phyloP scores from a whole-genome alignment of 2,797 vertebrate genomes.

The Anabacerthia variegaticeps region DNA sequence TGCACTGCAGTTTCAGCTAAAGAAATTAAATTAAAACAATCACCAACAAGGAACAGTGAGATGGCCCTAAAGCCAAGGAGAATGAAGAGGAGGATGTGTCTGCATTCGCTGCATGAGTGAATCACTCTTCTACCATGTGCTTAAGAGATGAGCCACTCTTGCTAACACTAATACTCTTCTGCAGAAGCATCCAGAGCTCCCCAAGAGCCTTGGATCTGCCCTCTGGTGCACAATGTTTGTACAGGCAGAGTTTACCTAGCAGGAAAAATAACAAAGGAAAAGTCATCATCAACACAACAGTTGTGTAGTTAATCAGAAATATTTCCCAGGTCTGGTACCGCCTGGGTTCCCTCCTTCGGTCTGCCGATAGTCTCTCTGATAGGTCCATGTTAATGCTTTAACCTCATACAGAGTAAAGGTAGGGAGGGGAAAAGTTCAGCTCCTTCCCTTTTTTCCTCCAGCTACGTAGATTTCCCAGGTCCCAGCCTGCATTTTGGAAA shows the following conservation, averaged over 20 bases:
- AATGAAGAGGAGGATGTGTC: not conserved
- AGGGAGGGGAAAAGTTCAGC: not conserved
- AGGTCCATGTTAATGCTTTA: not conserved
- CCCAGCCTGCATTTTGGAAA: not conserved
- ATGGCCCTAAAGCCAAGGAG: not conserved
- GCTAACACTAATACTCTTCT: not conserved
- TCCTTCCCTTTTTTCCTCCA: not conserved
- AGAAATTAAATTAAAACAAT: not conserved
- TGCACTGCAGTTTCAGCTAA: not conserved
- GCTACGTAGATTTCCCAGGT: not conserved
- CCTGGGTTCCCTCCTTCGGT: not conserved
- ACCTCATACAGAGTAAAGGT: not conserved
- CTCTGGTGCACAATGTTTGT: not conserved
- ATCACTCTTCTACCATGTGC: not conserved
- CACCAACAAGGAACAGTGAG: not conserved
- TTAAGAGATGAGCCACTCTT: not conserved
- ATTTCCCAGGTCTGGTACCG: not conserved
- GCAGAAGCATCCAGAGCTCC: not conserved
- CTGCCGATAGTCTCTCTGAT: rapidly evolving
- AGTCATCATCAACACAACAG: not conserved
- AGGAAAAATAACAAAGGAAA: not conserved
- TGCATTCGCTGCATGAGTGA: not conserved
- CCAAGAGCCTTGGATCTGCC: not conserved
- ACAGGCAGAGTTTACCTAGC: not conserved
- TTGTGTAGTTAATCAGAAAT: not conserved